These are phyloP conservation scores for Tetramorium bicarinatum DNA, from an alignment of 2,888 invertebrate species.

Conservation along the genomic window DNA sequence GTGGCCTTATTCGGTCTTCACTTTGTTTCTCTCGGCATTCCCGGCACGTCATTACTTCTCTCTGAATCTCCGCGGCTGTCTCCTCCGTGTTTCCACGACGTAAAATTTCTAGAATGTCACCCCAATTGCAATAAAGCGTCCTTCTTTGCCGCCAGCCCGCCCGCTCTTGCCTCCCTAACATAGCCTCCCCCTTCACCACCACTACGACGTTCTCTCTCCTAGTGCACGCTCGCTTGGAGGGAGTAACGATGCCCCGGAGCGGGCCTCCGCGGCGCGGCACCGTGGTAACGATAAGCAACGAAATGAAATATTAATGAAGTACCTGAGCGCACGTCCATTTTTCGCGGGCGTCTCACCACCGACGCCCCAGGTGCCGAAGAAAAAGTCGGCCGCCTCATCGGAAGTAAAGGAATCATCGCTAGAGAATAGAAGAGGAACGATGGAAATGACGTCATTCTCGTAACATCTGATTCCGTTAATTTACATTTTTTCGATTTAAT, in stretches of 20 bases:
- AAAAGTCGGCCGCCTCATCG: constrained; percentile 66
- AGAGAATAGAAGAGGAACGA: constrained; percentile 35
- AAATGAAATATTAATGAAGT: constrained; percentile 86
- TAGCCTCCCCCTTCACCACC: constrained; percentile 65
- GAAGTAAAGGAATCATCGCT: constrained; percentile 53
- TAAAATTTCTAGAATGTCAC: constrained; percentile 53
- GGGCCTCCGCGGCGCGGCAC: constrained; percentile 77
- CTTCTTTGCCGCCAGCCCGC: constrained; percentile 52
- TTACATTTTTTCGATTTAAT: background rate
- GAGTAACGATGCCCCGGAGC: constrained; percentile 85
- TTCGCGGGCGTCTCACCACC: constrained; percentile 77
- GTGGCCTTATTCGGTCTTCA: constrained; percentile 22
- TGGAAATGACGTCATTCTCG: constrained; percentile 23
- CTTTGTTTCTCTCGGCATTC: constrained; percentile 35
- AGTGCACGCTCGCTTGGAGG: constrained; percentile 78
- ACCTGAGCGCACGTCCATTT: constrained; percentile 78
- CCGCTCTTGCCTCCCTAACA: constrained; percentile 53
- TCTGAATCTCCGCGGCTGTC: constrained; percentile 35
- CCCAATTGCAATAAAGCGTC: constrained; percentile 56
- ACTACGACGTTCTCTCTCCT: constrained; percentile 75
- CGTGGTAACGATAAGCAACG: constrained; percentile 86
- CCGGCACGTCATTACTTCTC: constrained; percentile 46
- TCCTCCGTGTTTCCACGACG: constrained; percentile 38
- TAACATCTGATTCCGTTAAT: background rate
- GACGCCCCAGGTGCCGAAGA: constrained; percentile 74